Evolutionary conservation across 2,113 vertebrate species (phyloP).

Genomic region (Dipodomys stephensi): DNA sequence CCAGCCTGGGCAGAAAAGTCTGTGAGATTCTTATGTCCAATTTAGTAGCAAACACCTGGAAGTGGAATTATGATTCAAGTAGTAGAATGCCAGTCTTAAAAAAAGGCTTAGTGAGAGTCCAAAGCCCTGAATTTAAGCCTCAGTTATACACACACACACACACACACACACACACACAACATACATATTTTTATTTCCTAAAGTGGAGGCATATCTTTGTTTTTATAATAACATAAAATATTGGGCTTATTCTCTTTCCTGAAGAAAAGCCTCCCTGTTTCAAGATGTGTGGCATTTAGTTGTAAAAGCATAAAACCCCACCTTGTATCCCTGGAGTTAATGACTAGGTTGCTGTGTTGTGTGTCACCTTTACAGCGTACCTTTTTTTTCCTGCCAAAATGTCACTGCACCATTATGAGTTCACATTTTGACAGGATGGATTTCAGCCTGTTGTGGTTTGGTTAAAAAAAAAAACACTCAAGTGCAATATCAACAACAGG

Average conservation of each 20-base stretch:
- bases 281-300: conserved; percentile 1
- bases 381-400: conserved; percentile 36
- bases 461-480: conserved; percentile 18
- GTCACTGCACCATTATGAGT: conserved; percentile 54
- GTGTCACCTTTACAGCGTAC: conserved; percentile 49
- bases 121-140: too few relatives aligned
- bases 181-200: not conserved
- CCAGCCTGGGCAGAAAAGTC: too few relatives aligned
- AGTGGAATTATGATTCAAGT: too few relatives aligned
- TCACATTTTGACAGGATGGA: not conserved
- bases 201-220: not conserved
- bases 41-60: too few relatives aligned
- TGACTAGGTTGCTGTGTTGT: conserved; percentile 18
- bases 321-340: not conserved
- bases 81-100: too few relatives aligned
- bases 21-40: too few relatives aligned
- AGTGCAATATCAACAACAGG: conserved; percentile 11
- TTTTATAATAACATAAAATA: not conserved
- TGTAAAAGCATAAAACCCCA: not conserved
- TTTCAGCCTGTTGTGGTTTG: not conserved
- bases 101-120: too few relatives aligned
- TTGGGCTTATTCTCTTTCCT: not conserved
- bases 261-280: not conserved
- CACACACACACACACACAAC: not conserved
- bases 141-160: too few relatives aligned